Evolutionary conservation across 2,113 vertebrate species (phyloP), one percentile per base, ranked within the genome.

Genomic region (Zosterops borbonicus): DNA sequence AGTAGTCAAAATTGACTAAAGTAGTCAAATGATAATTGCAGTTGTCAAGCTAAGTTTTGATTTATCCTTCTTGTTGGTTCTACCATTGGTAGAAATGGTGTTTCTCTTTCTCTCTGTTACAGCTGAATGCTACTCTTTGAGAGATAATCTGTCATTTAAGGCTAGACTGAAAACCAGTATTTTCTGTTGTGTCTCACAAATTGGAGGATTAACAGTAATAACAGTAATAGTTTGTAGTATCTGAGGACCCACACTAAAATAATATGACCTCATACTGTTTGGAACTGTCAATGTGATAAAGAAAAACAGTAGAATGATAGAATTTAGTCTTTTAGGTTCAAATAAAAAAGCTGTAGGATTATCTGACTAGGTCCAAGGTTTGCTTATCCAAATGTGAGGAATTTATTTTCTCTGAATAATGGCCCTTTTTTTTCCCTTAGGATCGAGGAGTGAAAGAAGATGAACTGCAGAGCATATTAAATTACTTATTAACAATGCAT

Each of bases 391-490:
- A 68, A 19, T 37, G 33, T 94, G 69, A 62, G 67, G 56, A 89
- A 89, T 81, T 37, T 65, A 53, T 95, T 84, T 92, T 86, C 60
- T 92, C 22, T 93, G 64, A 87, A 65, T 87, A 83, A 84, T 58
- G 9, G 28, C 11, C 5, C 2, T 50, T 18, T 39, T 56, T 89
- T 25, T 35, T 24, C 35, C 89, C 74, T 87, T 88, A 99, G 99
- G 99, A 99, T 97, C 98, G 98, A 96, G 99, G 99, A n/a, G 99
- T 99, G 84, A 99, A 99, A 95, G 99, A 99, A 97, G 99, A 99
- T 95, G 99, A 99, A 97, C 98, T 99, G 50, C 99, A 99, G 97
- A 99, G 99, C 97, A 99, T 99, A 97, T 97, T 99, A 92, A 99
- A 99, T 98, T 99, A 99, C 94, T 97, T 99, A 92, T 95, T 99